Conservation (phyloP, 2,113 vertebrate genomes). For the Orthochromis malagaraziensis region DNA sequence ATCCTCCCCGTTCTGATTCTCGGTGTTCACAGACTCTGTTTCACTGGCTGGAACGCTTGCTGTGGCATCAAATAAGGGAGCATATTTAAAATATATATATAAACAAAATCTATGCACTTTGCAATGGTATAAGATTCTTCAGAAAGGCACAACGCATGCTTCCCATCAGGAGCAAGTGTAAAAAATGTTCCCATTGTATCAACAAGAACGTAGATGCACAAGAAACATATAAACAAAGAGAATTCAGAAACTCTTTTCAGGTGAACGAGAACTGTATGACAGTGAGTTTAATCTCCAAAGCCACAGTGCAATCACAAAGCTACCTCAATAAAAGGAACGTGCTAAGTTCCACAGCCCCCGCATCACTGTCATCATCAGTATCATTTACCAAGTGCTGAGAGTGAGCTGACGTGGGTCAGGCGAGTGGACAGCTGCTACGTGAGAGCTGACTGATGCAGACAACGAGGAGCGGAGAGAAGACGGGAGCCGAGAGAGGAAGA, state of each 20-base stretch:
- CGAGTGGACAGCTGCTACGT: slow-evolving; percentile 39
- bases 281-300: not conserved
- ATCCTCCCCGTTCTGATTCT: slow-evolving; percentile 85
- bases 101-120: not conserved
- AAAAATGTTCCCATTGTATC: not conserved
- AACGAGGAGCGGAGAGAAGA: slow-evolving; percentile 13
- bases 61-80: slow-evolving; percentile 66
- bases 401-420: slow-evolving; percentile 39
- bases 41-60: slow-evolving; percentile 93
- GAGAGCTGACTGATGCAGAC: slow-evolving; percentile 31
- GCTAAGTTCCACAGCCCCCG: not conserved
- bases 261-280: not conserved
- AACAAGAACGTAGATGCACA: not conserved
- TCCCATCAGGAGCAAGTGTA: not conserved
- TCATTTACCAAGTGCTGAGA: slow-evolving; percentile 43
- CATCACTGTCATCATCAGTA: slow-evolving; percentile 42
- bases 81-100: not conserved
- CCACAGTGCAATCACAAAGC: not conserved
- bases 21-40: slow-evolving; percentile 92
- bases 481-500: not conserved
- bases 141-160: not conserved
- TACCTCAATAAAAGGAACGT: not conserved
- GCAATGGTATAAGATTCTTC: not conserved
- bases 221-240: not conserved
- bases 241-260: not conserved